phyloP scores from a whole-genome alignment of 2,888 invertebrate species.

The Tachina grossa region DNA sequence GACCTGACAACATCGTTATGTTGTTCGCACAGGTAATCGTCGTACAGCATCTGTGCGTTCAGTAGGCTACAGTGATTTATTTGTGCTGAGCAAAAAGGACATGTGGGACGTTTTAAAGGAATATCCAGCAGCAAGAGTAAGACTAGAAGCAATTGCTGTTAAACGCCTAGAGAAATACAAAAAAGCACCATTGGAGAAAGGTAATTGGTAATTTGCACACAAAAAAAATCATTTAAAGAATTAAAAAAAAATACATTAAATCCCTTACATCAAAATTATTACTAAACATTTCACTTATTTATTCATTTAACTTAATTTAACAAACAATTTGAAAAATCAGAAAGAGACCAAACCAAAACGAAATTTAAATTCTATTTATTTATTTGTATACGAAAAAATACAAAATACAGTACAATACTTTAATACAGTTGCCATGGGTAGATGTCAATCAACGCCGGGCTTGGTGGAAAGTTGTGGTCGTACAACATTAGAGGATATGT shows the following conservation, averaged over 20 bases:
- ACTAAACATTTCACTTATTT: slow-evolving; percentile 6
- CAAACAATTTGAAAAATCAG: slow-evolving; percentile 57
- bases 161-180: slow-evolving; percentile 99
- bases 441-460: slow-evolving; percentile 98
- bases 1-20: not conserved
- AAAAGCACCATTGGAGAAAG: slow-evolving; percentile 95
- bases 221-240: slow-evolving; percentile 14
- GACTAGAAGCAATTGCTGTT: slow-evolving; percentile 98
- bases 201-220: slow-evolving; percentile 83
- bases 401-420: slow-evolving; percentile 82
- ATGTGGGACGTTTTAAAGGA: slow-evolving; percentile 99
- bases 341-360: slow-evolving; percentile 54
- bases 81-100: slow-evolving; percentile 99
- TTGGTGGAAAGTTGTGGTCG: slow-evolving; percentile 96
- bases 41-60: slow-evolving; percentile 98
- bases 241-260: slow-evolving; percentile 42
- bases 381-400: slow-evolving; percentile 72
- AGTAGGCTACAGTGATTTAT: slow-evolving; percentile 99
- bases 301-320: slow-evolving; percentile 18
- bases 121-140: slow-evolving; percentile 95
- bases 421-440: slow-evolving; percentile 93
- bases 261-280: slow-evolving; percentile 73
- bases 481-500: slow-evolving; percentile 93
- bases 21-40: slow-evolving; percentile 90
- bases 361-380: slow-evolving; percentile 75